Evolutionary conservation across 2,113 vertebrate species (phyloP).

Genomic region (Burhinus oedicnemus): DNA sequence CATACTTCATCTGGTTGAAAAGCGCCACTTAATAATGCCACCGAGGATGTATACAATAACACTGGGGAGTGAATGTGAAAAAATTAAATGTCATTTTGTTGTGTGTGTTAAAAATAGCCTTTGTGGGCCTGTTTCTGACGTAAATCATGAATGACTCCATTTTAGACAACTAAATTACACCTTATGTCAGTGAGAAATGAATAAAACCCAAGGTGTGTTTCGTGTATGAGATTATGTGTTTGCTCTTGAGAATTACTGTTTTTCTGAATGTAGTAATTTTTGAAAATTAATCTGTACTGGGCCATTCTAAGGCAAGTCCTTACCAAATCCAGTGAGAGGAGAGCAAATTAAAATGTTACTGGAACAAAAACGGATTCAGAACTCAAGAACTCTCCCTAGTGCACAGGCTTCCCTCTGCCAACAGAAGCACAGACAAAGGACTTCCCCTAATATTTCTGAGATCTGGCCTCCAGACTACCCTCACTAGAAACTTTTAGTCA

Average conservation of each 20-base stretch:
- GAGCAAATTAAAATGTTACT: not conserved
- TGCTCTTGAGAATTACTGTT: constrained; percentile 17
- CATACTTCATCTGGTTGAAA: constrained; percentile 57
- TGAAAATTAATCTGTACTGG: not conserved
- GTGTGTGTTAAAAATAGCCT: constrained; percentile 44
- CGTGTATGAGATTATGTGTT: not conserved
- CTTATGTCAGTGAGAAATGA: constrained; percentile 37
- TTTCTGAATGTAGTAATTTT: constrained; percentile 35
- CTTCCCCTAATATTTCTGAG: not conserved
- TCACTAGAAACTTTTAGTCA: not conserved
- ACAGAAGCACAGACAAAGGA: not conserved
- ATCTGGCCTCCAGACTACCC: not conserved
- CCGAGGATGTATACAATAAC: not conserved
- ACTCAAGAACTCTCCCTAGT: not conserved
- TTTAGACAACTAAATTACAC: constrained; percentile 58
- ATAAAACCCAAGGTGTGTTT: constrained; percentile 33
- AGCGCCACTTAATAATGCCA: constrained; percentile 48
- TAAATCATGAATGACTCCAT: constrained; percentile 31
- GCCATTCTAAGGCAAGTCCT: not conserved
- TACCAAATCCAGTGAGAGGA: not conserved
- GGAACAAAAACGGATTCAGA: not conserved
- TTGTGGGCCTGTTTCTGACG: not conserved
- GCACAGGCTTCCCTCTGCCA: not conserved
- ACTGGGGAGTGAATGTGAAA: constrained; percentile 11
- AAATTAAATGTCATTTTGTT: constrained; percentile 32